Evolutionary conservation across 2,888 invertebrate species (phyloP).

Genomic region (Napeogenes inachia): DNA sequence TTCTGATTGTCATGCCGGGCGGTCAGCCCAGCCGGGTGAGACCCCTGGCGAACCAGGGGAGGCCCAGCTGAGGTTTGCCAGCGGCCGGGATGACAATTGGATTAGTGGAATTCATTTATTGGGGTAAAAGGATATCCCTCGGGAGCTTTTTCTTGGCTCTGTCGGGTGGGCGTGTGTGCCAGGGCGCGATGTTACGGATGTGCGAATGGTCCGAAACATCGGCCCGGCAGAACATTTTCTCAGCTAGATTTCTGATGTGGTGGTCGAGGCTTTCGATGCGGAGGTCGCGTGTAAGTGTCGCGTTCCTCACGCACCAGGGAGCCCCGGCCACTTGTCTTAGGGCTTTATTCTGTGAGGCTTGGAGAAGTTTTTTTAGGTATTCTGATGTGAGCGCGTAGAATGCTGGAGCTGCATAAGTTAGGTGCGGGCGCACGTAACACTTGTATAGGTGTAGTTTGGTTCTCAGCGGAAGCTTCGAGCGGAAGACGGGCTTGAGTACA

Average conservation of each 20-base stretch:
- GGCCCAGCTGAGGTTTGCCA: no score
- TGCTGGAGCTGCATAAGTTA: conserved; percentile 21
- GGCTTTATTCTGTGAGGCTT: conserved; percentile 1
- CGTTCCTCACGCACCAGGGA: no score
- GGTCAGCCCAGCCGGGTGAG: no score
- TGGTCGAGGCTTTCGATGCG: not conserved
- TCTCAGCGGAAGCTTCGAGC: conserved; percentile 26
- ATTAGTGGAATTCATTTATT: no score
- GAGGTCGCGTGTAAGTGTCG: no score
- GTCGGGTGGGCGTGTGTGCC: conserved; percentile 13
- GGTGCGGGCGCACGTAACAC: conserved; percentile 11
- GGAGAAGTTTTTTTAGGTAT: conserved; percentile 19
- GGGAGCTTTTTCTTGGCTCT: not conserved
- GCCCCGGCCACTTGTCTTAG: not conserved
- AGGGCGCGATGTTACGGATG: not conserved
- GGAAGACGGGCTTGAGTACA: conserved; percentile 26
- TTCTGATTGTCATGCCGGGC: no score
- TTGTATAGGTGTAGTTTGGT: conserved; percentile 26
- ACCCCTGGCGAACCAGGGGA: no score
- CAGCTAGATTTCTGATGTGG: no score
- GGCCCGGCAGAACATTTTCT: no score
- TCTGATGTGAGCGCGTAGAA: conserved; percentile 14
- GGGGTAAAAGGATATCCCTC: not conserved
- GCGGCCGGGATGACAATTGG: no score
- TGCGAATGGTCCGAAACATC: no score